Percentiles rank a stretch among this genome's conserved stretches.
phyloP scores from a whole-genome alignment of 2,797 vertebrate species.

The Psittacula echo region DNA sequence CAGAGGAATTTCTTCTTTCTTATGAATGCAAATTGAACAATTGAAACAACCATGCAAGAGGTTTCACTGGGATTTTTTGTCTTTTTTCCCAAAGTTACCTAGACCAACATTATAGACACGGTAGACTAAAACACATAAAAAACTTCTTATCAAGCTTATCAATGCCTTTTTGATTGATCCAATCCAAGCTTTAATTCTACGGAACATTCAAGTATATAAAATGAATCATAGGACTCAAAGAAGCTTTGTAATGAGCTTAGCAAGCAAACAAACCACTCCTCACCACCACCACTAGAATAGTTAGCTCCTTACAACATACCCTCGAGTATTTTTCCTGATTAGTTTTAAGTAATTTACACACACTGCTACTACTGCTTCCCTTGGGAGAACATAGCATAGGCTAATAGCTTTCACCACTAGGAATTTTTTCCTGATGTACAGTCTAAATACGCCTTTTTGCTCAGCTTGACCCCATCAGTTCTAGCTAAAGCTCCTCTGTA shows the following conservation, averaged over 20 bases:
- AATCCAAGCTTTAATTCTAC: background rate
- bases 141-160: background rate
- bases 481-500: background rate
- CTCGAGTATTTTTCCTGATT: background rate
- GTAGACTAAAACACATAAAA: background rate
- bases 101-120: background rate
- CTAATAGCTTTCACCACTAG: background rate
- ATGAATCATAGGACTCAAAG: background rate
- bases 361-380: background rate
- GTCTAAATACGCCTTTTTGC: background rate
- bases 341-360: background rate
- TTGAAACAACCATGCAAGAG: fast-evolving
- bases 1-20: background rate
- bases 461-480: background rate
- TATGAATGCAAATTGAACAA: background rate
- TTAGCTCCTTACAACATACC: background rate
- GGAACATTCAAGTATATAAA: background rate
- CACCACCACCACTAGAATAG: background rate
- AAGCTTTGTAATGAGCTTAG: background rate
- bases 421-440: background rate
- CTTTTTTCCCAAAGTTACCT: background rate
- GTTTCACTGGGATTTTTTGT: background rate
- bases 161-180: background rate
- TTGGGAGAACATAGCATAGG: background rate
- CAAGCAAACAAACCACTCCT: background rate